Conservation (phyloP, 2,113 vertebrate genomes). For the Excalfactoria chinensis region DNA sequence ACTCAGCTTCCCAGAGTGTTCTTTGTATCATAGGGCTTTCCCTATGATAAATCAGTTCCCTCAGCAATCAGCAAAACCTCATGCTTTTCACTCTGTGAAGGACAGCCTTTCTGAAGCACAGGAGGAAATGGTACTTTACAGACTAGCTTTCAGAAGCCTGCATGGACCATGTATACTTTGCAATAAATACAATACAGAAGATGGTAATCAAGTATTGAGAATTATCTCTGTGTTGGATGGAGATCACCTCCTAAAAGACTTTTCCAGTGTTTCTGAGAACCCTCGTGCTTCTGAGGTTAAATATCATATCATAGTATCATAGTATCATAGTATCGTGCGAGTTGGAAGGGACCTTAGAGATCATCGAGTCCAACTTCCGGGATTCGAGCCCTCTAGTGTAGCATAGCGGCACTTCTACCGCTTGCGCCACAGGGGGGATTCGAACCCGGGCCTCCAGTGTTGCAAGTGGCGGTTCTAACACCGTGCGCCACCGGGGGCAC, state of each 20-base stretch:
- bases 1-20: neutral
- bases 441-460: too few relatives aligned
- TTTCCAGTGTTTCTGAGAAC: neutral
- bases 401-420: too few relatives aligned
- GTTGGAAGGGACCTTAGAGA: too few relatives aligned
- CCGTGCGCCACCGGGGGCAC: too few relatives aligned
- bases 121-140: neutral
- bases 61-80: neutral
- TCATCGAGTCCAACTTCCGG: too few relatives aligned
- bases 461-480: too few relatives aligned
- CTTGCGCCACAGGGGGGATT: too few relatives aligned
- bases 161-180: neutral
- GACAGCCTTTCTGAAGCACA: neutral
- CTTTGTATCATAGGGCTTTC: neutral
- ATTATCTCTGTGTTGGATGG: neutral
- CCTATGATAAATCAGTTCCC: neutral
- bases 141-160: neutral
- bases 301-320: too few relatives aligned
- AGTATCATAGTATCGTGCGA: too few relatives aligned
- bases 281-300: neutral
- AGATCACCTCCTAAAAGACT: neutral
- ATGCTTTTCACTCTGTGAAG: neutral
- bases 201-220: neutral
- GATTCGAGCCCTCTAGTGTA: too few relatives aligned
- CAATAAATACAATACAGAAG: accelerated